Percentiles rank a stretch among this genome's conserved stretches.
phyloP scores from a whole-genome alignment of 2,113 vertebrate species.

The Leiothrix lutea region DNA sequence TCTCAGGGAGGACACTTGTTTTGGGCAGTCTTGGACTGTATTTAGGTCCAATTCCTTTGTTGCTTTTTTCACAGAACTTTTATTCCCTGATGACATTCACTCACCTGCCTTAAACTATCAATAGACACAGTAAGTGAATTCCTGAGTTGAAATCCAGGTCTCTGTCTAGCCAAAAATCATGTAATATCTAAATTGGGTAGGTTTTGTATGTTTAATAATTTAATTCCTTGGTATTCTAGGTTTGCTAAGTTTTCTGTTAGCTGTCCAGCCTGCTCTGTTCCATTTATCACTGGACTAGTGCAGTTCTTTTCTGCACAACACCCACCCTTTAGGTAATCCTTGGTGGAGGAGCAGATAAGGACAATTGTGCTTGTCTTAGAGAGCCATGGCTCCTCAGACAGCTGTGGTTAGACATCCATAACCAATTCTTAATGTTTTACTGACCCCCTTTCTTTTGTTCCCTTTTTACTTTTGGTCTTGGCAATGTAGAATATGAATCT shows the following conservation, averaged over 20 bases:
- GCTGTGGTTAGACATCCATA: not conserved
- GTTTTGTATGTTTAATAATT: not conserved
- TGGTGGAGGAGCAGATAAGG: not conserved
- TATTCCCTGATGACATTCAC: not conserved
- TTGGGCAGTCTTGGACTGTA: not conserved
- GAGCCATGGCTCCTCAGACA: not conserved
- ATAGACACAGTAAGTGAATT: not conserved
- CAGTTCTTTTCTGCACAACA: not conserved
- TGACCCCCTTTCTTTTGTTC: accelerated
- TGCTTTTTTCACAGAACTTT: not conserved
- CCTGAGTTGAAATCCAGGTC: not conserved
- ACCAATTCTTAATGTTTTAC: not conserved
- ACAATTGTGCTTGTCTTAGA: not conserved
- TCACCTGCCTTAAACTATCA: not conserved
- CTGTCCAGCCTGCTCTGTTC: not conserved
- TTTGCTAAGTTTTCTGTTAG: not conserved
- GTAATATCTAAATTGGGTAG: not conserved
- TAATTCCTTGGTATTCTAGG: not conserved
- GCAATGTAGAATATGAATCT: not conserved
- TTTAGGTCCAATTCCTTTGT: not conserved
- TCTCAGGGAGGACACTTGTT: not conserved
- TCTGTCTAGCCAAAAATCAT: not conserved
- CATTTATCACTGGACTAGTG: not conserved
- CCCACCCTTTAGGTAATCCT: not conserved
- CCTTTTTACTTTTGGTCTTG: not conserved